Evolutionary conservation across 2,113 vertebrate species (phyloP), one percentile per base, ranked within the genome.

Genomic region (Zosterops japonicus): DNA sequence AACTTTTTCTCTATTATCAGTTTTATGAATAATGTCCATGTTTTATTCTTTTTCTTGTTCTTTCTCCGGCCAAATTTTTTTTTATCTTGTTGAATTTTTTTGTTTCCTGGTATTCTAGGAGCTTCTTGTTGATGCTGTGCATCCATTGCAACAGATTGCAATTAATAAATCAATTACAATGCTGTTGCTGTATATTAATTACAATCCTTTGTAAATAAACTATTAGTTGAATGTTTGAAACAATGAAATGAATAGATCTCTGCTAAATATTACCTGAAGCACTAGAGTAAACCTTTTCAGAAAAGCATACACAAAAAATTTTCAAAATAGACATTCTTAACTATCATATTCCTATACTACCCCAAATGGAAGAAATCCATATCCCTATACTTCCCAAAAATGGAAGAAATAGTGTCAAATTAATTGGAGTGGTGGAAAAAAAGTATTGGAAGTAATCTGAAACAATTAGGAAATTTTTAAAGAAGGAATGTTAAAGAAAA

Each of bases 351-450:
- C 5, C 13, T 61, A 25, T 10, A 55, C 11, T 36, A 69, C 3
- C 5, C 6, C 1, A 71, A 44, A 71, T 27, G 36, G 36, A 39
- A 39, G 36, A 39, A 39, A 39, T 39, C 36, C 27, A 57, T 33
- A 84, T 10, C 7, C 5, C 13, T 61, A 25, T 10, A 55, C 11
- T 5, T 12, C 10, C 6, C 25, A 9, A 35, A 39, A 49, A 50
- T 9, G 1, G 7, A 59, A 64, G 17, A 84, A 81, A 68, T 4
- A 20, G 4, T 6, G 3, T 28, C 17, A 65, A 27, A 65, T 21
- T 20, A 46, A 6, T 20, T 10, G 1, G 5, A 3, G 4, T 23
- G 17, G 2, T 16, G 11, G 6, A 23, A 55, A 47, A 4, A 21
- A 60, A 61, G 11, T 52, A 42, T 9, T 57, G 27, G 29, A 89